A percentile compares a stretch with the other conserved stretches of the same genome.
Conservation (phyloP, 2,888 invertebrate species). For the Napeogenes sylphis region DNA sequence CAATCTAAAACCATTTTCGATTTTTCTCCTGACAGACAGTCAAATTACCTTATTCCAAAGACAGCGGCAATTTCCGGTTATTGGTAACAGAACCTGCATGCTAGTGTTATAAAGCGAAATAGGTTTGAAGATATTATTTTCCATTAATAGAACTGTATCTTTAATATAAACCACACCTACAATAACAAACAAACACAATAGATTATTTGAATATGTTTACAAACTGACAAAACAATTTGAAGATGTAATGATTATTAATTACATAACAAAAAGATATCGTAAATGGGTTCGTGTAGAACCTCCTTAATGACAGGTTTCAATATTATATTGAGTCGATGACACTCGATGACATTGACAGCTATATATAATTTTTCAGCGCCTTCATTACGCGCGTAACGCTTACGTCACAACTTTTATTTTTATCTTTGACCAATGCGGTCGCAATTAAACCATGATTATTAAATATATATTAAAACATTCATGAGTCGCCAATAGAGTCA, state of each 20-base stretch:
- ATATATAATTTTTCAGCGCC: slow-evolving; percentile 44
- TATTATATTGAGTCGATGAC: slow-evolving; percentile 22
- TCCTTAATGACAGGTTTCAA: no score
- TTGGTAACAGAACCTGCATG: slow-evolving; percentile 12
- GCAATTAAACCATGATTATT: background rate
- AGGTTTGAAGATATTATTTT: background rate
- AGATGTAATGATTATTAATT: background rate
- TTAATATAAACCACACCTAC: no score
- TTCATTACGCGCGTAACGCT: slow-evolving; percentile 8
- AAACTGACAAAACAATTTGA: no score
- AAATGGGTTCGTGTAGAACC: no score
- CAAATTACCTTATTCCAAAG: slow-evolving; percentile 10
- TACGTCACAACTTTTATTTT: slow-evolving; percentile 21
- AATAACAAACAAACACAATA: no score
- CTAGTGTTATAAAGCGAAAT: slow-evolving; percentile 3
- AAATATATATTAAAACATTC: no score
- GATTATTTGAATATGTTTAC: no score
- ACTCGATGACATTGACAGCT: slow-evolving; percentile 53
- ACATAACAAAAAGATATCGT: no score
- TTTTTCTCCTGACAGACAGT: slow-evolving; percentile 5
- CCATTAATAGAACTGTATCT: background rate
- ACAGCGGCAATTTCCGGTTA: slow-evolving; percentile 14
- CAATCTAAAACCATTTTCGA: background rate
- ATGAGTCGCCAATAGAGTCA: no score
- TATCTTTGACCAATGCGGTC: slow-evolving; percentile 9